Conservation (phyloP, 1,140 invertebrate genomes). For the Coboldia fuscipes region DNA sequence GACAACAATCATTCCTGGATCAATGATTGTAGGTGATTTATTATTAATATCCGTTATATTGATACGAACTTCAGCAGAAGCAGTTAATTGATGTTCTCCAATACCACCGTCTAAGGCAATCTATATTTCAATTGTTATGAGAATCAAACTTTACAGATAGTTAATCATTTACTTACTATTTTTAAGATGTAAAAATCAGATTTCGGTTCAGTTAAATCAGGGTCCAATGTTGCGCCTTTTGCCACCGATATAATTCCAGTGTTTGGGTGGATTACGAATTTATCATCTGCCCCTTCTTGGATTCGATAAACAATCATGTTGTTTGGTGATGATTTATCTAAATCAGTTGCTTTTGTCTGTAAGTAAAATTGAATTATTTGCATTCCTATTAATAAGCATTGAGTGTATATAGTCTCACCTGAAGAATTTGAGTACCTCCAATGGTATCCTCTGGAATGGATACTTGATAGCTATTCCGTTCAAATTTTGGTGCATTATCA, state of each 20-base stretch:
- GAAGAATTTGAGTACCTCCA: slow-evolving; percentile 54
- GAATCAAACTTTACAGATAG: neutral
- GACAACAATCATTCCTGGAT: slow-evolving; percentile 39
- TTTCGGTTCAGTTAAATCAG: slow-evolving; percentile 60
- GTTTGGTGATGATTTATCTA: slow-evolving; percentile 67
- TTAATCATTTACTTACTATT: slow-evolving; percentile 25
- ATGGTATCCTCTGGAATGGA: slow-evolving; percentile 63
- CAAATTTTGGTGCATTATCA: slow-evolving; percentile 65
- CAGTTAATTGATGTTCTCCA: slow-evolving; percentile 49
- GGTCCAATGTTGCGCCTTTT: slow-evolving; percentile 68
- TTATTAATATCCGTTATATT: slow-evolving; percentile 81
- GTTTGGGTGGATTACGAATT: slow-evolving; percentile 73
- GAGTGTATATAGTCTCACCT: slow-evolving; percentile 25
- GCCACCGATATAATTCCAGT: slow-evolving; percentile 69
- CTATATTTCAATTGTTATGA: slow-evolving; percentile 6
- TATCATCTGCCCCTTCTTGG: slow-evolving; percentile 66
- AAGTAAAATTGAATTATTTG: neutral
- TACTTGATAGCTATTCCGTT: slow-evolving; percentile 45
- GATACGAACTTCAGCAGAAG: slow-evolving; percentile 55
- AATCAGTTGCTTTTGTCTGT: slow-evolving; percentile 58
- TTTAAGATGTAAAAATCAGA: slow-evolving; percentile 40
- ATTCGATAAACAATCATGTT: slow-evolving; percentile 76
- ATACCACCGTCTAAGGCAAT: slow-evolving; percentile 72
- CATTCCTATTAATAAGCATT: neutral
- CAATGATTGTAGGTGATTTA: slow-evolving; percentile 52